Evolutionary conservation across 2,888 invertebrate genomes (phyloP), one percentile per base, ranked within the genome.

Genomic region (Marronus borbonicus): DNA sequence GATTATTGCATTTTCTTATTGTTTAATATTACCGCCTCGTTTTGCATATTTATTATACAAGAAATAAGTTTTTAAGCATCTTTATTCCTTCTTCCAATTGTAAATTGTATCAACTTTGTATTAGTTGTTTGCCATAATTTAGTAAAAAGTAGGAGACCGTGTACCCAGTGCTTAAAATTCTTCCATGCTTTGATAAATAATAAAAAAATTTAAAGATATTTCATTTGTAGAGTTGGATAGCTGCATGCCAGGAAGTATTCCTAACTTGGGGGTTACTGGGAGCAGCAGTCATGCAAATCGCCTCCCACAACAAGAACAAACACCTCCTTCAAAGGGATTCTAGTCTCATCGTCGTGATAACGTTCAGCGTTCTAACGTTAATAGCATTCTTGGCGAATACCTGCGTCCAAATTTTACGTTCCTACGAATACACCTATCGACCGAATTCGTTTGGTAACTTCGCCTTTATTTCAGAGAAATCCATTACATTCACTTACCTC

Each of bases 161-260:
- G 14, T 14, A 4, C 17, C 17, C 17, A 17, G 17, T 17, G 52
- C 14, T 52, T 12, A 52, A 52, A 17, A 52, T 52, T 3, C 14
- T 52, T 14, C 14, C 17, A 52, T 3, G 14, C 14, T 14, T 14
- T 14, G 52, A 14, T 31, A 36, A 7, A 65, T 4, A 7, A 65
- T 4, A 17, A 17, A 17, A 0, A 17, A 17, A 17, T 17, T 17
- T 17, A 17, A 17, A 17, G 17, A 17, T 17, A 17, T 79, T 10
- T 79, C 28, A 52, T 81, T 90, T 91, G 14, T 89, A 95, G 93
- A 94, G 96, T 82, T 97, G 97, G 97, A 91, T 95, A 36, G 95
- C 97, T 0, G 97, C 97, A 0, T 94, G 95, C 20, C 94, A 96
- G 86, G 97, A 97, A 88, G 93, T 94, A 0, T 97, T 97, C 86